Base-by-base conservation (phyloP, 1,140 invertebrate species). In the Apis mellifera region DNA sequence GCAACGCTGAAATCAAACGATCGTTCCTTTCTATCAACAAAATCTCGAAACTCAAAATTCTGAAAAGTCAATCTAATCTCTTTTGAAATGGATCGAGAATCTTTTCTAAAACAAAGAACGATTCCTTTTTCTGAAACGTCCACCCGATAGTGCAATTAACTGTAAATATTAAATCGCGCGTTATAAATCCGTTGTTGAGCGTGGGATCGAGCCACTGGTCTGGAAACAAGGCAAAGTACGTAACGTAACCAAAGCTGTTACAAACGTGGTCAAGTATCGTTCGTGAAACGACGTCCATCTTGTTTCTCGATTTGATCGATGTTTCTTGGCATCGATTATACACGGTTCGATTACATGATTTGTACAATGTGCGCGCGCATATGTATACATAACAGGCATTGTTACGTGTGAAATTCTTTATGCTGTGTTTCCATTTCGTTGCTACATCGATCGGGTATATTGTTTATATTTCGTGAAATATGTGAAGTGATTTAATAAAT, bases 111-210 rank as follows among this genome's bases (percentile, higher is more conserved):
- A 71, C 68, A 26, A 15, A 71, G 77, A 42, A 52, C 23, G 11
- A 17, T 42, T 26, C 15, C 9, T 8, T 52, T 72, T 54, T 73
- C 9, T 8, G 26, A 23, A 19, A 8, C 65, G 7, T 11, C 19
- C 9, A 26, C 7, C 8, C 23, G 48, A 5, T 23, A 42, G 15
- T 42, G 79, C 42, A 82, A 76, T 82, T 82, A 76, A 68, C 72
- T 54, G 79, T 64, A 76, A 82, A 82, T 42, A 26, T 68, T 82
- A 76, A 82, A 82, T 82, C 72, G 73, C 23, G 62, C 79, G 79
- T 82, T 59, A 64, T 23, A 69, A 82, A 82, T 82, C 48, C 62
- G 79, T 76, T 59, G 78, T 66, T 17, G 62, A 59, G 54, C 15
- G 54, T 17, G 48, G 73, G 52, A 68, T 52, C 79, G 79, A 73